Percentiles rank a stretch among this genome's conserved stretches.
Conservation (phyloP, 2,888 invertebrate species). For the Pammene fasciana region DNA sequence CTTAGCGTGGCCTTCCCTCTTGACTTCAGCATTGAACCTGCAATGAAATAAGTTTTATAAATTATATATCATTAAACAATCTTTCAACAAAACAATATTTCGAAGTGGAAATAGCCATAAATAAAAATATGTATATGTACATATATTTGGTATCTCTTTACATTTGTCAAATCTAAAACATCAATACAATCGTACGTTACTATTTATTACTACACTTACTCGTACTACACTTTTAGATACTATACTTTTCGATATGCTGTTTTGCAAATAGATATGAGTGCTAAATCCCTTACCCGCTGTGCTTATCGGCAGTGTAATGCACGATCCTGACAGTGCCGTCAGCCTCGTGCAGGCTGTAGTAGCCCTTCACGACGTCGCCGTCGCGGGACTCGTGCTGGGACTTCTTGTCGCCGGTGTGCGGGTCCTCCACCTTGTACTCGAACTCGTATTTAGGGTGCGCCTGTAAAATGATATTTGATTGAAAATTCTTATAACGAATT, state of each 20-base stretch:
- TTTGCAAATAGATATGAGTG: not conserved
- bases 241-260: no score
- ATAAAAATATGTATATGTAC: no score
- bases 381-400: constrained; percentile 80
- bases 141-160: no score
- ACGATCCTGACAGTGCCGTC: constrained; percentile 83
- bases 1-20: constrained; percentile 59
- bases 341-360: constrained; percentile 81
- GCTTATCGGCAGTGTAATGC: constrained; percentile 80
- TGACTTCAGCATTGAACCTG: constrained; percentile 23
- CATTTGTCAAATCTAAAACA: no score
- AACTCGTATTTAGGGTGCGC: constrained; percentile 78
- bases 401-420: constrained; percentile 83
- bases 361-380: constrained; percentile 81
- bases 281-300: constrained; percentile 61
- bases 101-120: no score
- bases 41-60: not conserved
- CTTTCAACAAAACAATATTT: no score
- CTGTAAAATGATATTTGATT: constrained; percentile 48
- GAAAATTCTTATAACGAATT: not conserved
- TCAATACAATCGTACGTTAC: no score
- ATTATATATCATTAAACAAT: no score
- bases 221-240: no score
- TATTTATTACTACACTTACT: no score
- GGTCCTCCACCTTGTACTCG: constrained; percentile 82